These are phyloP conservation scores for Ctenochaetus hawaiiensis DNA, from an alignment of 2,797 vertebrate species.

Conservation along the genomic window DNA sequence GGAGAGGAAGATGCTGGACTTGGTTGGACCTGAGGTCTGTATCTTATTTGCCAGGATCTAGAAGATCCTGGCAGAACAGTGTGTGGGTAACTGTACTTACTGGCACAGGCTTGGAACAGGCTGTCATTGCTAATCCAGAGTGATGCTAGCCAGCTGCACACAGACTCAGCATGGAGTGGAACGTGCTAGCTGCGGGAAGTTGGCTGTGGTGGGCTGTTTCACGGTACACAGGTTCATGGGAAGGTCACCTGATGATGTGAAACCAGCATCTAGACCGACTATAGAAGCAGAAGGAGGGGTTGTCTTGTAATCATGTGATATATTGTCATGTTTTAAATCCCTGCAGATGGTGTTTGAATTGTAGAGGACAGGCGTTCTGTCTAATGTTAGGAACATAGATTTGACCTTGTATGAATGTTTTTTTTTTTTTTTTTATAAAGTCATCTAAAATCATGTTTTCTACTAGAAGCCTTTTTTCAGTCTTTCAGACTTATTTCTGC, in stretches of 20 bases:
- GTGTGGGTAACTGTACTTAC: conserved; percentile 17
- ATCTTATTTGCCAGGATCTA: conserved; percentile 8
- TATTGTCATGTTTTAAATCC: neutral
- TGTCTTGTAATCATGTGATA: neutral
- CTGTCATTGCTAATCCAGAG: conserved; percentile 63
- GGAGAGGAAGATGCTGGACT: conserved; percentile 3
- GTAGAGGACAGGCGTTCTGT: neutral
- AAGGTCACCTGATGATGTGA: conserved; percentile 47
- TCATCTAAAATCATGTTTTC: neutral
- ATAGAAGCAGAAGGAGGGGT: neutral
- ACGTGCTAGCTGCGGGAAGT: conserved; percentile 45
- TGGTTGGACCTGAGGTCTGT: conserved; percentile 15
- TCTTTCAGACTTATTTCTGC: neutral
- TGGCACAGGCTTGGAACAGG: conserved; percentile 13
- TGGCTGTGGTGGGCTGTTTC: conserved; percentile 32
- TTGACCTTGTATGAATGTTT: neutral
- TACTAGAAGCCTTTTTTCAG: neutral
- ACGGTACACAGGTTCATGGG: conserved; percentile 49
- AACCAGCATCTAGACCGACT: neutral
- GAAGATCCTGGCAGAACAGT: conserved; percentile 35
- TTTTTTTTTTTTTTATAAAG: conserved; percentile 1
- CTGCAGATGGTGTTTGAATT: conserved; percentile 6
- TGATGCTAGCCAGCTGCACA: conserved; percentile 69
- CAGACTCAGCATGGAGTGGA: conserved; percentile 52
- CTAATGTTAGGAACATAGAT: neutral